These are phyloP conservation scores for Melanotaenia maccullochi DNA, from an alignment of 2,797 vertebrate genomes.

Conservation along the genomic window DNA sequence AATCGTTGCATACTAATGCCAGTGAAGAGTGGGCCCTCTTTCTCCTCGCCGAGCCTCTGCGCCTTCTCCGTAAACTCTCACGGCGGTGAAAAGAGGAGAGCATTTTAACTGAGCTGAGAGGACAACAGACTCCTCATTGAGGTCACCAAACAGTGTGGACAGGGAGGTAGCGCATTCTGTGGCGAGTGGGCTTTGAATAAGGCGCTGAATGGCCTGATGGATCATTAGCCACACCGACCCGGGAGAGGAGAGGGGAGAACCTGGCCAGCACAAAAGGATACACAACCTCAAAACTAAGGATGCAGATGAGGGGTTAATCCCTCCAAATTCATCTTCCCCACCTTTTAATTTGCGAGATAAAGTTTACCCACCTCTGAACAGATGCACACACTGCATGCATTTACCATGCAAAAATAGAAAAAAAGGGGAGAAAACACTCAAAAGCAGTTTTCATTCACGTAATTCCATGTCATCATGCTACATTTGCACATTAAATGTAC, in stretches of 20 bases:
- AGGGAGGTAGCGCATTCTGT: conserved; percentile 71
- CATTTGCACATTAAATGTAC: conserved; percentile 16
- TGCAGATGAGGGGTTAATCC: conserved; percentile 71
- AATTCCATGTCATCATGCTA: background rate
- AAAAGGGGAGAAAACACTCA: conserved; percentile 1
- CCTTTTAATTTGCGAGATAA: conserved; percentile 65
- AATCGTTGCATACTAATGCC: conserved; percentile 71
- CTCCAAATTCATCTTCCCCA: conserved; percentile 60
- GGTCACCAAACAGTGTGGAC: conserved; percentile 72
- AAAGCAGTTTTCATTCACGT: conserved; percentile 4
- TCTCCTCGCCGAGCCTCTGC: conserved; percentile 43
- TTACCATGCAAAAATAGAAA: background rate
- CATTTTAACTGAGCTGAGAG: conserved; percentile 65
- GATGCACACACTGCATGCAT: conserved; percentile 14
- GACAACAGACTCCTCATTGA: conserved; percentile 78
- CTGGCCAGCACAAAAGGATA: conserved; percentile 63
- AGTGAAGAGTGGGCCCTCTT: conserved; percentile 53
- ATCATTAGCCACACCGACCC: conserved; percentile 74
- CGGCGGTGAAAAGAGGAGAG: conserved; percentile 73
- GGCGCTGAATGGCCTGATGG: conserved; percentile 67
- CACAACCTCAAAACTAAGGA: conserved; percentile 48
- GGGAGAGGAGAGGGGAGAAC: conserved; percentile 66
- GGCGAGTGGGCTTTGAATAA: conserved; percentile 73
- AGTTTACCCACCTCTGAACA: conserved; percentile 48
- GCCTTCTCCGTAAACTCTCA: conserved; percentile 71